Conservation (phyloP, 2,888 invertebrate genomes). For the Trachelus stipa region DNA sequence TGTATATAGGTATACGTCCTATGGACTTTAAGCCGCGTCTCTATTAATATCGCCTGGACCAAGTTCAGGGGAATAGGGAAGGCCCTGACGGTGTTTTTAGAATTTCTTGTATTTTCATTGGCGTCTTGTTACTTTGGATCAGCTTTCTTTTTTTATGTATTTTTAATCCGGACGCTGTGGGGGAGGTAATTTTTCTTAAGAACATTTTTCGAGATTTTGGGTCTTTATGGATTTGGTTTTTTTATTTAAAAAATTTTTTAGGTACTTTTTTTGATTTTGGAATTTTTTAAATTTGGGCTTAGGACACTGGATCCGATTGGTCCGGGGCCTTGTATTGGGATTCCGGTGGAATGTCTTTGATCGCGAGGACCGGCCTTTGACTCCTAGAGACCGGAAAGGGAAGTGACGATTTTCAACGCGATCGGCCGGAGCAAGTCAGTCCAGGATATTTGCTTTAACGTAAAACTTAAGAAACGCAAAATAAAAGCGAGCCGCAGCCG, state of each 20-base stretch:
- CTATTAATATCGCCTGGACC: conserved; percentile 55
- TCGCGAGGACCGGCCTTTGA: not conserved
- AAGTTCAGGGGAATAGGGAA: conserved; percentile 59
- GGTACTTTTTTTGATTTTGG: too few relatives aligned
- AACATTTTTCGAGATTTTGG: too few relatives aligned
- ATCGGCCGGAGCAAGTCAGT: conserved; percentile 28
- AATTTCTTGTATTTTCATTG: conserved; percentile 45
- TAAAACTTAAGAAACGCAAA: conserved; percentile 28
- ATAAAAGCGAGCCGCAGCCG: conserved; percentile 29
- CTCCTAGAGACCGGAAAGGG: conserved; percentile 43
- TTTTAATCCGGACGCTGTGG: not conserved
- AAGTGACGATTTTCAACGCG: conserved; percentile 51
- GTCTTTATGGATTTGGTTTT: not conserved
- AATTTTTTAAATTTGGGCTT: not conserved
- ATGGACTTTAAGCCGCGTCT: conserved; percentile 10
- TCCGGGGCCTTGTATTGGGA: too few relatives aligned
- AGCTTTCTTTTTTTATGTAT: not conserved
- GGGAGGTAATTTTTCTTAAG: not conserved
- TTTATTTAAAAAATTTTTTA: not conserved
- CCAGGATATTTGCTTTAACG: conserved; percentile 58
- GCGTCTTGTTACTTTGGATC: not conserved
- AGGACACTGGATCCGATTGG: too few relatives aligned
- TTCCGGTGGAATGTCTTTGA: not conserved
- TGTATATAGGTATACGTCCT: conserved; percentile 23
- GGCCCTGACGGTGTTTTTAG: conserved; percentile 47